Percentiles rank a stretch among this genome's conserved stretches.
Evolutionary conservation across 2,797 vertebrate genomes (phyloP).

Genomic region (Acridotheres tristis): DNA sequence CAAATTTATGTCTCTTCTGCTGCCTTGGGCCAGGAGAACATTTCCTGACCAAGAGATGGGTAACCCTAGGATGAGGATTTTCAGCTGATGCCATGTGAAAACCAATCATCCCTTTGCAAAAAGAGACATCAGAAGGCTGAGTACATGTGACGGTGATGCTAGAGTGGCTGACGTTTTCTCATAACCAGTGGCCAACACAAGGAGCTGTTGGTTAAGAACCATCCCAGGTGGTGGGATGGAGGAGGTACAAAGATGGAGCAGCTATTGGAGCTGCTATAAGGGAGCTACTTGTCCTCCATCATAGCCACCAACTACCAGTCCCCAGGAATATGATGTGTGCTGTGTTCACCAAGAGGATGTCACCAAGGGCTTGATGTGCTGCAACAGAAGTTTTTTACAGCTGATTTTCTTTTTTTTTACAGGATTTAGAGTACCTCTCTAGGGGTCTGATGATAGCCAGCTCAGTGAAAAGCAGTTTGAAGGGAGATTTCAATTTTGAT

Average conservation of each 20-base stretch:
- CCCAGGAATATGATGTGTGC: background rate
- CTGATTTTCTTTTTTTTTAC: background rate
- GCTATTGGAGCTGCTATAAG: background rate
- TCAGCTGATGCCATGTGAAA: background rate
- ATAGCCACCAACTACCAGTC: background rate
- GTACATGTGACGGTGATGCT: background rate
- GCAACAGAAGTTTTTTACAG: background rate
- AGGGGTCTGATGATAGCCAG: background rate
- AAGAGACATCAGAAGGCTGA: background rate
- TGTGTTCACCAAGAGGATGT: background rate
- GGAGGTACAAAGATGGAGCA: background rate
- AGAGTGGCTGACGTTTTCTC: accelerated
- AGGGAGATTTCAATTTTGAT: background rate
- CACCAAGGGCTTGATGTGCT: background rate
- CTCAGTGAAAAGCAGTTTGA: background rate
- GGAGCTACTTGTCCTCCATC: background rate
- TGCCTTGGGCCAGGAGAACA: background rate
- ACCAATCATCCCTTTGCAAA: background rate
- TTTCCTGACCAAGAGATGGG: background rate
- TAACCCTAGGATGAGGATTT: background rate
- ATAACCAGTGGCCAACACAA: background rate
- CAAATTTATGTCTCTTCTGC: background rate
- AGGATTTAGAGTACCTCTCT: background rate
- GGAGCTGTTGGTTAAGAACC: background rate
- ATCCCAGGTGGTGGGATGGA: background rate